A percentile compares a stretch with the other conserved stretches of the same genome.
Conservation (phyloP, 2,113 vertebrate species). For the Emydura subglobosa region DNA sequence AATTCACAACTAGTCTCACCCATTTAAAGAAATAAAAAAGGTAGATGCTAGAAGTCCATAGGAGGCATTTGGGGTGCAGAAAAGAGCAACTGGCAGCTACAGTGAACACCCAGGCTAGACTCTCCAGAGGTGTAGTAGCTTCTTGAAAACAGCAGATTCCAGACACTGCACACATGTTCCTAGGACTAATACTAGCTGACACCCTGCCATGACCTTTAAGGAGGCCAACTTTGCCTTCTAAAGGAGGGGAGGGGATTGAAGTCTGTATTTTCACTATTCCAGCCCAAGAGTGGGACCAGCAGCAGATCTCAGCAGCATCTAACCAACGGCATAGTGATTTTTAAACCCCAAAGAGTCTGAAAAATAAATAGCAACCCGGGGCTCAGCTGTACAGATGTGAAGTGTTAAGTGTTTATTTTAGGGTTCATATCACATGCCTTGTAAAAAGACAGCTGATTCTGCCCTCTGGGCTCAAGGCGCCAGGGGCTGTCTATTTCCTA, state of each 20-base stretch:
- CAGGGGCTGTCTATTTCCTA: constrained; percentile 25
- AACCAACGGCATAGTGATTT: constrained; percentile 20
- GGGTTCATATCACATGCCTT: constrained; percentile 77
- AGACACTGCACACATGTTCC: constrained; percentile 48
- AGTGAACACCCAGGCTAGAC: not conserved
- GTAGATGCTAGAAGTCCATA: not conserved
- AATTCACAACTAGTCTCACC: not conserved
- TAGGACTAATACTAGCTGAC: constrained; percentile 59
- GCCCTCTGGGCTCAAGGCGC: not conserved
- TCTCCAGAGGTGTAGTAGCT: constrained; percentile 31
- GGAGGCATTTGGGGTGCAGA: not conserved
- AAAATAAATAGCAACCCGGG: constrained; percentile 76
- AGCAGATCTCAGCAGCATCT: constrained; percentile 36
- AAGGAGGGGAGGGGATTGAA: not conserved
- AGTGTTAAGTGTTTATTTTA: constrained; percentile 81
- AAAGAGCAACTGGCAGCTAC: not conserved
- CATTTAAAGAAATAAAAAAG: not conserved
- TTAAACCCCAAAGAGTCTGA: not conserved
- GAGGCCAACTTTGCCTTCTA: not conserved
- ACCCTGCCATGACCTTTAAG: constrained; percentile 16
- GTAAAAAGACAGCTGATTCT: constrained; percentile 68
- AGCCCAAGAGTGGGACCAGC: constrained; percentile 7
- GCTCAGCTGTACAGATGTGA: constrained; percentile 71
- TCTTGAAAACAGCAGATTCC: constrained; percentile 47
- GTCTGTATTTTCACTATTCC: not conserved